Conservation (phyloP, 2,797 vertebrate genomes). For the Dryobates pubescens region DNA sequence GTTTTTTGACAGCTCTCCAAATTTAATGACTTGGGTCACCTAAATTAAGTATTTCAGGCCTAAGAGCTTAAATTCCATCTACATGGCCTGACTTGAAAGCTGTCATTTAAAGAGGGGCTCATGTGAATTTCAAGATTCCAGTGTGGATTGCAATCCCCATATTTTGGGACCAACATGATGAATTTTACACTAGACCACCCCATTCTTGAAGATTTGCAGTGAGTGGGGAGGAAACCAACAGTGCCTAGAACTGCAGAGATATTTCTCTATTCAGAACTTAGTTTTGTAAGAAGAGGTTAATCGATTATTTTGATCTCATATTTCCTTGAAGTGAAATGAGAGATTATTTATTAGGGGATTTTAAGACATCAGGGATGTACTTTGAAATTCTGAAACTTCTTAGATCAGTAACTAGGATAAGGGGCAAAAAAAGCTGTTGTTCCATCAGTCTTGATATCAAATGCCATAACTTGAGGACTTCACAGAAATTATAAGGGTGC, state of each 20-base stretch:
- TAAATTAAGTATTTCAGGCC: slow-evolving; percentile 1
- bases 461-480: background rate
- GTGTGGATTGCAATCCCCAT: background rate
- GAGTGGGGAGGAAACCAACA: background rate
- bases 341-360: background rate
- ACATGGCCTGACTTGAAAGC: background rate
- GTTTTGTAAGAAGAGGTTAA: background rate
- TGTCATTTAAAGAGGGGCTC: background rate
- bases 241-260: background rate
- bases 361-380: background rate
- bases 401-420: background rate
- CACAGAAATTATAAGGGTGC: background rate
- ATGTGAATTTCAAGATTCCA: background rate
- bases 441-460: background rate
- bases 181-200: background rate
- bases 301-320: accelerated
- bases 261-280: background rate
- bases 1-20: background rate
- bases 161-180: background rate
- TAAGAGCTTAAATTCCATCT: background rate
- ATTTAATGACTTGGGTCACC: slow-evolving; percentile 5
- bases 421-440: background rate
- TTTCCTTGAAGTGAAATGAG: background rate
- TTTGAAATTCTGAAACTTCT: background rate
- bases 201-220: background rate